These are phyloP conservation scores for Corydoras sp. DNA, from an alignment of 2,113 vertebrate genomes.

Conservation along the genomic window DNA sequence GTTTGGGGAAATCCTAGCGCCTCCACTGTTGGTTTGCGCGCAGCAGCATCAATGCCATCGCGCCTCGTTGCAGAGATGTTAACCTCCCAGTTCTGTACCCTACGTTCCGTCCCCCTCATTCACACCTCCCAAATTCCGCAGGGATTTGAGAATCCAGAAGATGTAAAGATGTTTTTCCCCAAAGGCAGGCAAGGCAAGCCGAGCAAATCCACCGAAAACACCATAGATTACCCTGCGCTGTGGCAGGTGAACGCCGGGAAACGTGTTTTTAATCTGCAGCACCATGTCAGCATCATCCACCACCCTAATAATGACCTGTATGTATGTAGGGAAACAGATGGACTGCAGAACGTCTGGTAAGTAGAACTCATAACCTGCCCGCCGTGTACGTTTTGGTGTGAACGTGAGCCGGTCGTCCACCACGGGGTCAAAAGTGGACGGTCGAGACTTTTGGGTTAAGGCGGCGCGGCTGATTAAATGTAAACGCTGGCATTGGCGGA, in stretches of 20 bases:
- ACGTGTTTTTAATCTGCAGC: background rate
- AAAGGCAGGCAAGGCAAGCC: conserved; percentile 7
- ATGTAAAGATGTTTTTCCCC: conserved; percentile 31
- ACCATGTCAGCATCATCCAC: too few relatives aligned
- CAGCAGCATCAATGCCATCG: conserved; percentile 48
- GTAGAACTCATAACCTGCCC: too few relatives aligned
- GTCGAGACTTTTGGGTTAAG: too few relatives aligned
- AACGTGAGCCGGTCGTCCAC: too few relatives aligned
- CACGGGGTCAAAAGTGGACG: too few relatives aligned
- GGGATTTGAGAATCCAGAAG: conserved; percentile 22
- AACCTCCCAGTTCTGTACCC: conserved; percentile 1
- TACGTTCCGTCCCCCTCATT: background rate
- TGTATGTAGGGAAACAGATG: too few relatives aligned
- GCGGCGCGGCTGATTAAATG: background rate
- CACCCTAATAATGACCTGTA: too few relatives aligned
- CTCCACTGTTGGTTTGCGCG: conserved; percentile 63
- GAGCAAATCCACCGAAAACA: conserved; percentile 23
- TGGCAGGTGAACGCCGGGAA: conserved; percentile 28
- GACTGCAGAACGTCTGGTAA: too few relatives aligned
- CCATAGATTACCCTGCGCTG: conserved; percentile 40
- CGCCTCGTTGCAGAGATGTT: conserved; percentile 52
- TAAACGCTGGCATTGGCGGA: conserved; percentile 5
- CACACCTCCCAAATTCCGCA: background rate
- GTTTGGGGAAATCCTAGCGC: conserved; percentile 73
- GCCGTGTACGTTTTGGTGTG: too few relatives aligned